A percentile compares a stretch with the other conserved stretches of the same genome.
Conservation (phyloP, 53 echinoderm and acorn worm species). For the Apostichopus leukothele region DNA sequence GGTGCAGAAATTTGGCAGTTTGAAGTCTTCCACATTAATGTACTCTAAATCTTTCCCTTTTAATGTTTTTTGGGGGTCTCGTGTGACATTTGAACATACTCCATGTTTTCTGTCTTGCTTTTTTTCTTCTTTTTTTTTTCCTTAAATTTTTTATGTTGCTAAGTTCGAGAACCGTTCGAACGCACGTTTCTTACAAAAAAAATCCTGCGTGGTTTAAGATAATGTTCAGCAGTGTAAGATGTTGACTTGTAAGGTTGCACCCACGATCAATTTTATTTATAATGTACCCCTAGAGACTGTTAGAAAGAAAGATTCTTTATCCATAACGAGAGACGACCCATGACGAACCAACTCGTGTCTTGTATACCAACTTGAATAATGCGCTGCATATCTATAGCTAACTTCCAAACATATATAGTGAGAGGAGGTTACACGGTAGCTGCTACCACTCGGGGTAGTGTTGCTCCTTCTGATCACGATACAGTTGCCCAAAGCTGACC, state of each 20-base stretch:
- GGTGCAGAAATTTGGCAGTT: no score
- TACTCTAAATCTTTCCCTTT: no score
- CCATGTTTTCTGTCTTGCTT: no score
- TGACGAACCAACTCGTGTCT: neutral
- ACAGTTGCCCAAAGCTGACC: no score
- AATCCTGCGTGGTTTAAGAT: neutral
- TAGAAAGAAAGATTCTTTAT: neutral
- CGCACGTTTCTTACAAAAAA: neutral
- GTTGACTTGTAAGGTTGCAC: constrained; percentile 1
- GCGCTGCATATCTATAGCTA: neutral
- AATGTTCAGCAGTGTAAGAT: neutral
- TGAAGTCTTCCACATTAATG: no score
- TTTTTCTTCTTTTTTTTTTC: no score
- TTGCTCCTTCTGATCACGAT: neutral
- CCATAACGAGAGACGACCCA: neutral
- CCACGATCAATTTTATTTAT: neutral
- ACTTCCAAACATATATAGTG: neutral
- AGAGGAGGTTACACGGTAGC: neutral
- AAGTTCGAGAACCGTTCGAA: constrained; percentile 9
- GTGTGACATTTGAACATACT: no score
- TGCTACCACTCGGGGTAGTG: neutral
- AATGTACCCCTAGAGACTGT: neutral
- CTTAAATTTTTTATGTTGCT: neutral
- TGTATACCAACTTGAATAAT: neutral
- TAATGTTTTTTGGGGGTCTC: no score